Base-by-base conservation (phyloP, 2,113 vertebrate genomes). In the Jaculus jaculus region DNA sequence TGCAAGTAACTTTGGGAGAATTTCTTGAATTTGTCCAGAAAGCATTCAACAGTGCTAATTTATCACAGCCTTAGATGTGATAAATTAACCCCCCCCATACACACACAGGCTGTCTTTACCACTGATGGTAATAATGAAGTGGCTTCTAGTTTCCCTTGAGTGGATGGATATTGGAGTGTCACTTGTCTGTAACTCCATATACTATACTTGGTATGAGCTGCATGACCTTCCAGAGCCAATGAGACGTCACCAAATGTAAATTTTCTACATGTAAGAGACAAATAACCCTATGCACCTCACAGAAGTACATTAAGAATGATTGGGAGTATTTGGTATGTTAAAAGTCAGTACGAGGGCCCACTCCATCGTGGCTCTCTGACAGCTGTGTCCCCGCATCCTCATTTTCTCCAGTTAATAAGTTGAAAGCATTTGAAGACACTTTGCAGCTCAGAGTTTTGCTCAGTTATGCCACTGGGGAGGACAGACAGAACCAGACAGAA, bases 351-450 rank as follows among this genome's bases (percentile, higher is more conserved):
- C 54, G 12, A 10, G n/a, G 32, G 4, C 15, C 15, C 73, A 26
- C 34, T 28, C 12, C 4, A 34, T 0, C 37, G 17, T 65, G 18
- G 24, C 9, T 9, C 4, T 26, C 37, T 73, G 7, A 28, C 4
- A 65, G 0, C 2, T 7, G 47, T 42, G 39, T 66, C 68, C 2
- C 20, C 28, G 2, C 0, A 17, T 5, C 18, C 5, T 11, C 3
- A 7, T 68, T 89, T 84, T 72, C 61, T 61, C 26, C 0, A 3
- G 47, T 9, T 4, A 21, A 6, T 30, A 12, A 63, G 28, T 47
- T 65, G 37, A 74, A 78, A 73, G 5, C 15, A 17, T 16, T 16
- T 7, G 11, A 54, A 54, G 54, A 54, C 54, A 54, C 54, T 12
- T 54, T 54, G 54, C 54, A 61, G 9, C 32, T 30, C 8, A 3